Evolutionary conservation across 35 echinoderm and acorn worm genomes (phyloP), one percentile per base, ranked within the genome.

Genomic region (Heliocidaris erythrogramma): DNA sequence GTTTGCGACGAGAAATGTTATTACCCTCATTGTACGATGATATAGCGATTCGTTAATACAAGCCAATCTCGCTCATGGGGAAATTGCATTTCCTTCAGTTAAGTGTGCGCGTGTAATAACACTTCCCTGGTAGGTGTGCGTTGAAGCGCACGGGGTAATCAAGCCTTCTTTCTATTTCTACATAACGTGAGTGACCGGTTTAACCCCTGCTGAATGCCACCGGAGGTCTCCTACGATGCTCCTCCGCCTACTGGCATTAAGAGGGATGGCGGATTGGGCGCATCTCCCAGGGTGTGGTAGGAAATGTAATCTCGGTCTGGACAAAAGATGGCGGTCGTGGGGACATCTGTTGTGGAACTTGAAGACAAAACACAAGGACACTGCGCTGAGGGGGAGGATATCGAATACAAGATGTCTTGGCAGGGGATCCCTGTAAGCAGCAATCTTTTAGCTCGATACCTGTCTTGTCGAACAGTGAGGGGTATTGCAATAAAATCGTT

Each of bases 31-130:
- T 89, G 87, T 47, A 48, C 87, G 31, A 89, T 89, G 30, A 89
- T 89, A 89, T 89, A 48, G 87, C 16, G 87, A 32, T 32, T 32
- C 9, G 87, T 89, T 89, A 89, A 89, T 42, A 5, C 32, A 89
- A 47, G 47, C 47, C 87, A 32, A 89, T 89, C 31, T 32, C 30
- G 29, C 87, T 89, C 87, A 16, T 89, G 5, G 87, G 87, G 87
- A 89, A 89, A 89, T 89, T 89, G 87, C 87, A 89, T 89, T 89
- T 89, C 87, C 87, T 89, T 32, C 87, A 89, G 87, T 48, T 47
- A 89, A 89, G 87, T 89, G 87, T 48, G 87, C 47, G 87, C 87
- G 31, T 89, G 87, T 89, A 89, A 89, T 89, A 89, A 32, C 31
- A 48, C 87, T 89, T 89, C 87, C 87, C 87, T 32, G 12, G 18